Percentiles rank a stretch among this genome's conserved stretches.
Evolutionary conservation across 2,113 vertebrate genomes (phyloP).

Genomic region (Rhea americana): DNA sequence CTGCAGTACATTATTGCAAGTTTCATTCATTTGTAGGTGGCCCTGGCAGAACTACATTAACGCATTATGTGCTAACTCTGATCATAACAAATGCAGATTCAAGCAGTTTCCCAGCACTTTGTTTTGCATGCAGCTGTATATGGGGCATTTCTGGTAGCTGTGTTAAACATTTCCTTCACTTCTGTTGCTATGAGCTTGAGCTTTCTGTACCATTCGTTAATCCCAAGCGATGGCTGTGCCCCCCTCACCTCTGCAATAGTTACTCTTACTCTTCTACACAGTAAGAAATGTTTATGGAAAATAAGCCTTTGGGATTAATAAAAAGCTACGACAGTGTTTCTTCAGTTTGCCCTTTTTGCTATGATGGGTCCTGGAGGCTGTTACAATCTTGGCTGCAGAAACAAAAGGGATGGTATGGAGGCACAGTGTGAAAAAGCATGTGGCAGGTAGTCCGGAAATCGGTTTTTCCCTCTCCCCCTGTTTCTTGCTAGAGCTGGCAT

Average conservation of each 20-base stretch:
- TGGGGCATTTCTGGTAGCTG: neutral
- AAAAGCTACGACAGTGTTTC: neutral
- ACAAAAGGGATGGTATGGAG: neutral
- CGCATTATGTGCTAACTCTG: neutral
- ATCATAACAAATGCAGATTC: neutral
- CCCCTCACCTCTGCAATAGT: neutral
- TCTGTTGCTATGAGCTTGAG: neutral
- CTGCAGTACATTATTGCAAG: neutral
- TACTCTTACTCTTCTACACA: neutral
- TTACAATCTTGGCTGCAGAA: neutral
- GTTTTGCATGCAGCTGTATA: neutral
- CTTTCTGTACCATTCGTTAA: neutral
- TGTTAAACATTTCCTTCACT: neutral
- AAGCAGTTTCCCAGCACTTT: neutral
- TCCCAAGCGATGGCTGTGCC: neutral
- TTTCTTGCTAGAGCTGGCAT: neutral
- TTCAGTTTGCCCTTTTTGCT: neutral
- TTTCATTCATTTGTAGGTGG: neutral
- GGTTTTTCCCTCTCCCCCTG: neutral
- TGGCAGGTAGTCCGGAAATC: neutral
- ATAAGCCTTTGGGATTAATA: neutral
- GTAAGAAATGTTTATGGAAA: neutral
- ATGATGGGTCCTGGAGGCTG: neutral
- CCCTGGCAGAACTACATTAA: neutral
- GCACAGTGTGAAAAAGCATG: accelerated